Conservation (phyloP, 2,113 vertebrate species). For the Sphyrna mokarran region DNA sequence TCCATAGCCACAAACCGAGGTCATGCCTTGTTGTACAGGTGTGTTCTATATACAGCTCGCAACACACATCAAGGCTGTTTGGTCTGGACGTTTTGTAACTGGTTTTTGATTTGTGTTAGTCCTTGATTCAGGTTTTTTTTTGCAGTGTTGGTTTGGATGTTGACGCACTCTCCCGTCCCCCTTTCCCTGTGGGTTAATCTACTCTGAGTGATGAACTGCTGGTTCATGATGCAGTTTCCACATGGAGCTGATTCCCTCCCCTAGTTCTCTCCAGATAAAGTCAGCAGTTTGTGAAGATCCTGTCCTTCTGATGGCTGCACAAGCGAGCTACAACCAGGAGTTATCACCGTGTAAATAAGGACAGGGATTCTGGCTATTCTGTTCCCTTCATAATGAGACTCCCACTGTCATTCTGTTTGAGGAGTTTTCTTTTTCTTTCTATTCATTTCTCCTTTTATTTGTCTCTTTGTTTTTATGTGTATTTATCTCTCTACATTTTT, state of each 20-base stretch:
- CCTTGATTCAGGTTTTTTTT: not conserved
- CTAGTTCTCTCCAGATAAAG: not conserved
- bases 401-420: no score
- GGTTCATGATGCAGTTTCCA: not conserved
- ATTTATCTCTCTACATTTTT: not conserved
- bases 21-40: slow-evolving; percentile 83
- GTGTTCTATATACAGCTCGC: not conserved
- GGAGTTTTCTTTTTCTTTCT: not conserved
- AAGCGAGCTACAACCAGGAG: not conserved
- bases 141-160: not conserved
- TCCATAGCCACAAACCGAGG: slow-evolving; percentile 86
- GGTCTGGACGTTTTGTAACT: not conserved
- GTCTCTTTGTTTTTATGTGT: not conserved
- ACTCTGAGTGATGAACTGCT: not conserved
- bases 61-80: not conserved
- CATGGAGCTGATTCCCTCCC: not conserved
- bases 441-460: not conserved
- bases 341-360: not conserved
- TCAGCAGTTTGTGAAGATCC: not conserved
- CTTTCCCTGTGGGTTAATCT: not conserved
- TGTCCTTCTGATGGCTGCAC: not conserved
- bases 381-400: not conserved
- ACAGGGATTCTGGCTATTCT: not conserved
- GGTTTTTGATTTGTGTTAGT: not conserved
- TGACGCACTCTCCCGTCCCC: not conserved